Conservation (phyloP, 2,888 invertebrate genomes). For the Apotomis betuletana region DNA sequence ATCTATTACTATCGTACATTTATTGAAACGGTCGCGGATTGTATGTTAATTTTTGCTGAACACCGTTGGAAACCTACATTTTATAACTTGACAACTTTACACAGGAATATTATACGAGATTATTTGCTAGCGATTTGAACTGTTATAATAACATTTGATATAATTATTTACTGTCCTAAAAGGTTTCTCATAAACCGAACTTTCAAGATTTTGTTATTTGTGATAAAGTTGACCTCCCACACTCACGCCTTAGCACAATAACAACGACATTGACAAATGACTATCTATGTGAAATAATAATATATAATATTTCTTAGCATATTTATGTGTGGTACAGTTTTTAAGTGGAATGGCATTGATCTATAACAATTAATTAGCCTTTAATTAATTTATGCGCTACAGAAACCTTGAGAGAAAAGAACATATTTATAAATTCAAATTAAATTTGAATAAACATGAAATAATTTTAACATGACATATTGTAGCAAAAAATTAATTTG, state of each 20-base stretch:
- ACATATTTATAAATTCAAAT: conserved; percentile 1
- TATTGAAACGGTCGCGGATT: conserved; percentile 57
- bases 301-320: background rate
- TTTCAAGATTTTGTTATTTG: too few relatives aligned
- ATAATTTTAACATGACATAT: conserved; percentile 27
- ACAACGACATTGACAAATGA: background rate
- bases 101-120: background rate
- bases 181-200: too few relatives aligned
- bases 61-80: conserved; percentile 48
- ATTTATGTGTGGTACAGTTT: background rate
- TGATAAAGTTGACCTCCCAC: background rate
- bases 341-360: background rate
- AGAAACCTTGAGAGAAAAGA: conserved; percentile 1
- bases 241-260: background rate
- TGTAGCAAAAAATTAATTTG: background rate
- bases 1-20: conserved; percentile 49
- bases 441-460: conserved; percentile 17
- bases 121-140: background rate
- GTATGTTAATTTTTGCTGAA: conserved; percentile 59
- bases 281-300: background rate
- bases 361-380: conserved; percentile 1
- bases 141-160: background rate
- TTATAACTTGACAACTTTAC: conserved; percentile 41
- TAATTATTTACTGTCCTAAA: background rate
- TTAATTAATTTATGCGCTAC: background rate